A percentile compares a stretch with the other conserved stretches of the same genome.
These are phyloP conservation scores for Actinostola sp. DNA, from an alignment of 92 coral and sea anemone species.

Conservation along the genomic window DNA sequence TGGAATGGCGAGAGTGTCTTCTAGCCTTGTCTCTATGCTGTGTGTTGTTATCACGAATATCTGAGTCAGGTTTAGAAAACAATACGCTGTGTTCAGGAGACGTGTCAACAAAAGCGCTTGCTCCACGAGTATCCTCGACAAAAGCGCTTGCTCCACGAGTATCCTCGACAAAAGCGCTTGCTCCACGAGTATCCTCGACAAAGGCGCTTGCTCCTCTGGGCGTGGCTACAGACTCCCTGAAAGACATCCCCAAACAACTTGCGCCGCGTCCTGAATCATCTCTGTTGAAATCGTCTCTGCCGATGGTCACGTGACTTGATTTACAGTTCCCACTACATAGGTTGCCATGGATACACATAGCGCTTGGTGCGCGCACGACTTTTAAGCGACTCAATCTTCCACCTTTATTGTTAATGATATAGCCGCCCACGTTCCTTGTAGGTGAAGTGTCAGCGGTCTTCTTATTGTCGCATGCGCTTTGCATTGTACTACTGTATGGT, in stretches of 20 bases:
- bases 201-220: slow-evolving; percentile 12
- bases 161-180: background rate
- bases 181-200: background rate
- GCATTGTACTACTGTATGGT: background rate
- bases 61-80: too few species aligned
- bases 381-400: slow-evolving; percentile 48
- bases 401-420: slow-evolving; percentile 30
- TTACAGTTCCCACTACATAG: slow-evolving; percentile 49
- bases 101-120: slow-evolving; percentile 21
- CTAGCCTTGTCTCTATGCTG: background rate
- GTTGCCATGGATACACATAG: slow-evolving; percentile 59
- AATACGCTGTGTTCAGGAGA: background rate
- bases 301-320: slow-evolving; percentile 8
- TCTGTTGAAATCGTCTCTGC: background rate
- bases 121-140: slow-evolving; percentile 11
- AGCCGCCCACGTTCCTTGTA: slow-evolving; percentile 1
- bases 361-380: slow-evolving; percentile 29
- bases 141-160: slow-evolving; percentile 24
- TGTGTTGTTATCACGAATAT: background rate
- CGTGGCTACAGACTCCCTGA: background rate
- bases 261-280: slow-evolving; percentile 43
- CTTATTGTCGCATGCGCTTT: background rate
- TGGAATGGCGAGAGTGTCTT: background rate
- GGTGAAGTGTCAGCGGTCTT: background rate
- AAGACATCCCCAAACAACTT: slow-evolving; percentile 22